Evolutionary conservation across 2,113 vertebrate species (phyloP).

Genomic region (Solenodon paradoxus): DNA sequence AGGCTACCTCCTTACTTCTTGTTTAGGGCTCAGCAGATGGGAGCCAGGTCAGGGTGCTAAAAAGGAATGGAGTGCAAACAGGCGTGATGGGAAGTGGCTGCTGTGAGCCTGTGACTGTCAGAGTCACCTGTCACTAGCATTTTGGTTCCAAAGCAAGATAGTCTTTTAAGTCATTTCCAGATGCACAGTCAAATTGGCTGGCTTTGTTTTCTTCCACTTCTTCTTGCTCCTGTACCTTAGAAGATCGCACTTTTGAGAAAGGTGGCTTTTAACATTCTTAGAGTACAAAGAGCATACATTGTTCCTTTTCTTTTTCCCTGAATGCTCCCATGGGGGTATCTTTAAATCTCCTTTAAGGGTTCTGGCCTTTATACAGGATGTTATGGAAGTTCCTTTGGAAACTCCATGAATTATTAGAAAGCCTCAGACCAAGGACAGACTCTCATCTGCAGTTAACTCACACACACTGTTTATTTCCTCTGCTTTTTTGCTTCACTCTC

Average conservation of each 20-base stretch:
- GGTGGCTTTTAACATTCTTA: neutral
- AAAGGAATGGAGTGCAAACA: neutral
- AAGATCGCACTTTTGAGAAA: neutral
- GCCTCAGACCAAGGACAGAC: too few species aligned
- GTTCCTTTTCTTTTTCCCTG: neutral
- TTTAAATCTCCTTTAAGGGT: neutral
- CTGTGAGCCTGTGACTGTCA: too few species aligned
- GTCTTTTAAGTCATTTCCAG: neutral
- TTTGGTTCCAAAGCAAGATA: neutral
- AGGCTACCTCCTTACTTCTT: neutral
- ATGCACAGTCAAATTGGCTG: neutral
- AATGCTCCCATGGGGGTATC: neutral
- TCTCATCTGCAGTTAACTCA: neutral
- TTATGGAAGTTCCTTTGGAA: neutral
- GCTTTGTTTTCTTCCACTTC: neutral
- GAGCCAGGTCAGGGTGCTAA: neutral
- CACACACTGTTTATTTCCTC: neutral
- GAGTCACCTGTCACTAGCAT: neutral
- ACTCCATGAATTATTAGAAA: too few species aligned
- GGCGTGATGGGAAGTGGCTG: neutral
- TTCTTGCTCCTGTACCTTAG: neutral
- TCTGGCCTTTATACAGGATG: neutral
- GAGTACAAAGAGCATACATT: neutral
- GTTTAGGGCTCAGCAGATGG: neutral
- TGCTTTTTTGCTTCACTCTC: neutral